Conservation (phyloP, 2,797 vertebrate genomes). For the Falco naumanni region DNA sequence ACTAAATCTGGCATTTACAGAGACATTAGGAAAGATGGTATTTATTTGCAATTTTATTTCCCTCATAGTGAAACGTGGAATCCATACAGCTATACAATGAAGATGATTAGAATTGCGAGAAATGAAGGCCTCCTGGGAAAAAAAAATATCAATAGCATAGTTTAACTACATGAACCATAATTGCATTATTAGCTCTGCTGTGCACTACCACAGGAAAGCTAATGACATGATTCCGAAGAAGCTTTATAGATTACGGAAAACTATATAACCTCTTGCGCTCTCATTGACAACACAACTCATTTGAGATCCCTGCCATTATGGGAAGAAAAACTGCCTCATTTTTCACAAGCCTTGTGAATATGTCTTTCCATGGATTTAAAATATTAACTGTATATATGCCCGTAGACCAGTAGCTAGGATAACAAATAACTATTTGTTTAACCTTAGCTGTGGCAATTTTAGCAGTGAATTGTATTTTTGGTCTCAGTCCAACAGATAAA, state of each 20-base stretch:
- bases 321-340: not conserved
- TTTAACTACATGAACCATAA: slow-evolving; percentile 69
- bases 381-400: not conserved
- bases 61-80: slow-evolving; percentile 31
- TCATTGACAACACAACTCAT: slow-evolving; percentile 39
- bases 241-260: slow-evolving; percentile 67
- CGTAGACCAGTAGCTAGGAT: not conserved
- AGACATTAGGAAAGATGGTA: slow-evolving; percentile 37
- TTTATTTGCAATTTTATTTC: slow-evolving; percentile 62
- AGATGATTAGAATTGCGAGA: slow-evolving; percentile 58
- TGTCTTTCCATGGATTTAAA: not conserved
- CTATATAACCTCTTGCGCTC: slow-evolving; percentile 46
- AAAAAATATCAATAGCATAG: slow-evolving; percentile 64
- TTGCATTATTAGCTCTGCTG: slow-evolving; percentile 67
- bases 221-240: slow-evolving; percentile 66
- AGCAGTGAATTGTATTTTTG: not conserved
- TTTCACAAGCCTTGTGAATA: slow-evolving; percentile 14
- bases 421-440: not conserved
- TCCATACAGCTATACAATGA: slow-evolving; percentile 41
- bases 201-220: slow-evolving; percentile 50
- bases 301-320: slow-evolving; percentile 23
- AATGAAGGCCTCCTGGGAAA: slow-evolving; percentile 60
- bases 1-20: slow-evolving; percentile 57
- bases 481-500: not conserved
- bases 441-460: not conserved